Evolutionary conservation across 1,140 invertebrate genomes (phyloP), one percentile per base, ranked within the genome.

Genomic region (Nebria ingens): DNA sequence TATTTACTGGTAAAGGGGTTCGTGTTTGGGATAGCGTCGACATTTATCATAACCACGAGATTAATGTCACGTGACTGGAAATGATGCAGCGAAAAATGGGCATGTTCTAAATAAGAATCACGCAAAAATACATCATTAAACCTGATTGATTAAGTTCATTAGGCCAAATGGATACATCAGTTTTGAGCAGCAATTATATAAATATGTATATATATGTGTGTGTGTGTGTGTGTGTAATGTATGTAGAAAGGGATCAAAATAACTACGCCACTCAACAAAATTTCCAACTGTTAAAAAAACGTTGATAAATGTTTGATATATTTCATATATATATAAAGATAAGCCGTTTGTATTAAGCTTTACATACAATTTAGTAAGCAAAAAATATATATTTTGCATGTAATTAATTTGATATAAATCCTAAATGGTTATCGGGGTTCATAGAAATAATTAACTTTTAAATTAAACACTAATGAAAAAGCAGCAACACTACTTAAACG

Each of bases 111-210:
- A 45, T 45, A 45, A 6, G 40, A 45, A 6, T 11, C 6, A 17
- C 17, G 15, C 17, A 45, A 45, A 45, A 45, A 45, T 45, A 45
- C 40, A 45, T 45, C 40, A 45, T 45, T 45, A 45, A 45, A 45
- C 17, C 9, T 45, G 40, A 45, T 45, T 45, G 17, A 45, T 45
- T 12, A 4, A 45, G 40, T 45, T 45, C 40, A 45, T 45, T 45
- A 45, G 40, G n/a, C 17, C 17, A 45, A 45, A 45, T 45, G 40
- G 40, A 45, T 45, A 45, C 15, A 45, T 45, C 40, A 45, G 40
- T 45, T n/a, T n/a, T n/a, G 40, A 15, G 19, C 17, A 49, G 6
- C n/a, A 49, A 4, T 9, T 49, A 49, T 17, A 49, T 49, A 49
- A 4, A 49, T 49, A 49, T 17, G 17, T 49, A 49, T 17, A 49